Conservation (phyloP, 2,888 invertebrate genomes). For the Caenorhabditis wallacei region DNA sequence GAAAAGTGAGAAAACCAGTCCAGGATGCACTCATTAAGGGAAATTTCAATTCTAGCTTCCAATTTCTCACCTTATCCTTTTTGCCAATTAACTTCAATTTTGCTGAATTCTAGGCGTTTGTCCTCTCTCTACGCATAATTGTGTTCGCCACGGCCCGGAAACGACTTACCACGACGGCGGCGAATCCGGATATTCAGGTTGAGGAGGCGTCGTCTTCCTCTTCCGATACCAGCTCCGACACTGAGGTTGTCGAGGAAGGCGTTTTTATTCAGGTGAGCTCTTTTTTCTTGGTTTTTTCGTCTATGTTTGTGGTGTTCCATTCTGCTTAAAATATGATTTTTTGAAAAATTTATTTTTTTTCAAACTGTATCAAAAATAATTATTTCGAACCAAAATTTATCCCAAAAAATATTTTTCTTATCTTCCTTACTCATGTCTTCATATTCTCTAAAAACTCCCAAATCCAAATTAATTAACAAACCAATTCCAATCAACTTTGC, state of each 20-base stretch:
- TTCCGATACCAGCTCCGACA: slow-evolving; percentile 58
- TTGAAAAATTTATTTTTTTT: background rate
- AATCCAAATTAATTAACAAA: too few relatives aligned
- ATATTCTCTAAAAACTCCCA: too few relatives aligned
- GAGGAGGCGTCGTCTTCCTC: slow-evolving; percentile 60
- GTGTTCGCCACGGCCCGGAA: slow-evolving; percentile 65
- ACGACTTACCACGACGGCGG: slow-evolving; percentile 47
- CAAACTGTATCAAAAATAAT: background rate
- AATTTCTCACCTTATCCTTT: slow-evolving; percentile 12
- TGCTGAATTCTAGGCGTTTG: slow-evolving; percentile 68
- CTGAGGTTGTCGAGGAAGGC: slow-evolving; percentile 46
- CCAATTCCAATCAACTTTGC: too few relatives aligned
- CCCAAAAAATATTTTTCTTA: too few relatives aligned
- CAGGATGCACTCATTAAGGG: background rate
- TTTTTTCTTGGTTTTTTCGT: background rate
- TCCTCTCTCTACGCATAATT: slow-evolving; percentile 69
- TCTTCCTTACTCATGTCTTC: too few relatives aligned
- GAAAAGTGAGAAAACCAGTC: slow-evolving; percentile 42
- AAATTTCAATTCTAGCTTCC: background rate
- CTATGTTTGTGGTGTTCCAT: background rate
- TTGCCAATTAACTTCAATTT: slow-evolving; percentile 41
- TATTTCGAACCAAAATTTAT: too few relatives aligned
- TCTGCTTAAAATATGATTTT: background rate
- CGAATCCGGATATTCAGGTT: slow-evolving; percentile 57
- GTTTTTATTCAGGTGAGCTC: slow-evolving; percentile 36